Percentiles rank a stretch among this genome's conserved stretches.
Evolutionary conservation across 30 jellyfish, hydroid and myxozoan genomes (phyloP).

Genomic region (Pelagia noctiluca): DNA sequence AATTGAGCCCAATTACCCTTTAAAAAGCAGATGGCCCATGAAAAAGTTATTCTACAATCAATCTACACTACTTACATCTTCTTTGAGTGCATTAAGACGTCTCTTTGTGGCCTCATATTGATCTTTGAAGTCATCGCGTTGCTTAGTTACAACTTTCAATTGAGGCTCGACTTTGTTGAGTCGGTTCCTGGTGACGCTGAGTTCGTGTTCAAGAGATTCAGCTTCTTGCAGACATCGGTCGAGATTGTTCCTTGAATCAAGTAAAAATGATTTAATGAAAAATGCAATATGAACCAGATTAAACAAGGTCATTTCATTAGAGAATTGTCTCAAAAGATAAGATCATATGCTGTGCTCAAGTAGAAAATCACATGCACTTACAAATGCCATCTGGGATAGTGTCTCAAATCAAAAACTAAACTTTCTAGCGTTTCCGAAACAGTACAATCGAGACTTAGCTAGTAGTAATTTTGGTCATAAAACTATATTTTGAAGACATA

Average conservation of each 20-base stretch:
- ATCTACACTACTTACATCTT: slow-evolving; percentile 33
- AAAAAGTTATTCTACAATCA: background rate
- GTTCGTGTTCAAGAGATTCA: slow-evolving; percentile 88
- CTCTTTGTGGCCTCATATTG: slow-evolving; percentile 80
- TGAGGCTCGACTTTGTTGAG: slow-evolving; percentile 90
- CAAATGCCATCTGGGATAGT: no score
- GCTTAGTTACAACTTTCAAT: slow-evolving; percentile 84
- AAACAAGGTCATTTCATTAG: no score
- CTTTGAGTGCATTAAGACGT: slow-evolving; percentile 73
- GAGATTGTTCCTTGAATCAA: slow-evolving; percentile 64
- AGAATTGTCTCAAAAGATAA: background rate
- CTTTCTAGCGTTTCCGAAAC: no score
- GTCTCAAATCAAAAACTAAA: no score
- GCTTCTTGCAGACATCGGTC: slow-evolving; percentile 96
- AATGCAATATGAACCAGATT: no score
- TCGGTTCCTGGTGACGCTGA: slow-evolving; percentile 81
- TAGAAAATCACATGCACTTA: no score
- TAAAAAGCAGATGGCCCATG: background rate
- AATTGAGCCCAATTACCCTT: background rate
- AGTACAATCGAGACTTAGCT: no score
- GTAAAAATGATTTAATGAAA: no score
- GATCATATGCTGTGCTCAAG: background rate
- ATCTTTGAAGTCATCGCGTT: slow-evolving; percentile 95
- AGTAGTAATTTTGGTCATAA: no score
- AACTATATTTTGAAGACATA: no score